A percentile compares a stretch with the other conserved stretches of the same genome.
Conservation (phyloP, 1,140 invertebrate genomes). For the Ceratina japonica region DNA sequence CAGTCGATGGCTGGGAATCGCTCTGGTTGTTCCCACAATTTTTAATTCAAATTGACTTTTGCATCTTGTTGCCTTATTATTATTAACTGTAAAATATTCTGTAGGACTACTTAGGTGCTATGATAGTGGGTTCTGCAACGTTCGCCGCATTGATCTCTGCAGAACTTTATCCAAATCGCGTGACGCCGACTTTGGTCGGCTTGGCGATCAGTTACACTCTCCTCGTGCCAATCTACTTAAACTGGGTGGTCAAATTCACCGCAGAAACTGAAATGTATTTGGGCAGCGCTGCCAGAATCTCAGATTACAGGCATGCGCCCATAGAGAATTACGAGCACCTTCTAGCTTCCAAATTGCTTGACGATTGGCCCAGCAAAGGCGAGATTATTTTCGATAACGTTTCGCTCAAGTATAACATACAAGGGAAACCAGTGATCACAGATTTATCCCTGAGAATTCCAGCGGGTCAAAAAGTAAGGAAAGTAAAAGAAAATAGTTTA, state of each 20-base stretch:
- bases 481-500: neutral
- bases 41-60: too few species aligned
- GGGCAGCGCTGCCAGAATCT: conserved; percentile 87
- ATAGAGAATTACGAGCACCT: conserved; percentile 80
- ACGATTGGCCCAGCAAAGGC: conserved; percentile 85
- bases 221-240: conserved; percentile 89
- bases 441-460: conserved; percentile 83
- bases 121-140: conserved; percentile 87
- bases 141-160: conserved; percentile 82
- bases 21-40: conserved; percentile 77
- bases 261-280: conserved; percentile 90
- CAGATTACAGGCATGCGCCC: conserved; percentile 81
- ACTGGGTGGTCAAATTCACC: conserved; percentile 90
- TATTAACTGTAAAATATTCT: conserved; percentile 8
- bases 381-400: conserved; percentile 86
- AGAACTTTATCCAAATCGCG: conserved; percentile 77
- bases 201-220: conserved; percentile 90
- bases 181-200: conserved; percentile 84
- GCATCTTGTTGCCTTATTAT: neutral
- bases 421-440: conserved; percentile 82
- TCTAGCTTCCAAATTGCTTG: conserved; percentile 79
- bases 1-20: conserved; percentile 90
- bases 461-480: conserved; percentile 84
- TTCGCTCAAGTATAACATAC: conserved; percentile 83
- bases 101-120: conserved; percentile 89